Evolutionary conservation across 2,888 invertebrate species (phyloP).

Genomic region (Podotricha telesiphe): DNA sequence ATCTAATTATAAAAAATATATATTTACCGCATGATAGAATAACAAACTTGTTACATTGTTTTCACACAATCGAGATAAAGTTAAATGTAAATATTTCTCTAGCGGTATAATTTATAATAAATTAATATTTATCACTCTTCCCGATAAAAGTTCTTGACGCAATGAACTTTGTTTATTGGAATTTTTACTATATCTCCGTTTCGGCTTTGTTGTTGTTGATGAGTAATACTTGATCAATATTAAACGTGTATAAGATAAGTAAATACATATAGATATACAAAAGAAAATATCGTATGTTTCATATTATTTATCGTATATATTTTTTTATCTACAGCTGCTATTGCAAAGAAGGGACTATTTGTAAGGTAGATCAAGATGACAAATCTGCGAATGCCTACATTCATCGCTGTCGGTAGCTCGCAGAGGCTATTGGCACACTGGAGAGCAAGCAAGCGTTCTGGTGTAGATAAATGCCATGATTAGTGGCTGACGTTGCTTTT

Average conservation of each 20-base stretch:
- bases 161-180: slow-evolving; percentile 18
- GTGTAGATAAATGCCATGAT: background rate
- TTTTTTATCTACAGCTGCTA: slow-evolving; percentile 54
- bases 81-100: slow-evolving; percentile 28
- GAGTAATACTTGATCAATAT: background rate
- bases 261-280: background rate
- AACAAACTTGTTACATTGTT: slow-evolving; percentile 29
- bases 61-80: slow-evolving; percentile 26
- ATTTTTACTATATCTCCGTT: slow-evolving; percentile 31
- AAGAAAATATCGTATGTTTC: background rate
- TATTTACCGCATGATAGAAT: background rate
- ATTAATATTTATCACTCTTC: slow-evolving; percentile 20
- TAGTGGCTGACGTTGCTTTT: slow-evolving; percentile 30
- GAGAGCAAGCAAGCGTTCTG: slow-evolving; percentile 47
- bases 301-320: too few relatives aligned
- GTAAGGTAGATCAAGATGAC: slow-evolving; percentile 51
- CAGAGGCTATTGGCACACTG: slow-evolving; percentile 14
- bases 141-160: slow-evolving; percentile 26
- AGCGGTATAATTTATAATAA: slow-evolving; percentile 25
- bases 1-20: background rate
- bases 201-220: background rate
- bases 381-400: slow-evolving; percentile 38
- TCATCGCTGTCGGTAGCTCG: slow-evolving; percentile 51
- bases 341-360: slow-evolving; percentile 49
- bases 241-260: background rate